Evolutionary conservation across 2,888 invertebrate species (phyloP).

Genomic region (Ormyrus nitidulus): DNA sequence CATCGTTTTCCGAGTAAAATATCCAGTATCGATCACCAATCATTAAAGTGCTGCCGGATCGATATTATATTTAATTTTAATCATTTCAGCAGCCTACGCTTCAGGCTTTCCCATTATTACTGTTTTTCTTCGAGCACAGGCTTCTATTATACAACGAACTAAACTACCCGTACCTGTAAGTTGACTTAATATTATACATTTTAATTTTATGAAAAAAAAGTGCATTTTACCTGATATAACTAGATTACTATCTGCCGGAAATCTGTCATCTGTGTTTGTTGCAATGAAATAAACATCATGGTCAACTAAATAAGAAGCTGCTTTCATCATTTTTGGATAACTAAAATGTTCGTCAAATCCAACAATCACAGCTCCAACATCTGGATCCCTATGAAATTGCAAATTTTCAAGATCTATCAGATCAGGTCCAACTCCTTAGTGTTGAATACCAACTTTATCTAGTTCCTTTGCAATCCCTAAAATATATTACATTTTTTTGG

Average conservation of each 20-base stretch:
- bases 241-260: slow-evolving; percentile 79
- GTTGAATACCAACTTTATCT: slow-evolving; percentile 85
- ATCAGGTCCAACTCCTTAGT: slow-evolving; percentile 82
- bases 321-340: slow-evolving; percentile 93
- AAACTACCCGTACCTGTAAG: slow-evolving; percentile 89
- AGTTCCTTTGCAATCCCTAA: slow-evolving; percentile 89
- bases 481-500: slow-evolving; percentile 7
- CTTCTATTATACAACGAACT: slow-evolving; percentile 90
- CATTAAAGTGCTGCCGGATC: slow-evolving; percentile 90
- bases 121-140: slow-evolving; percentile 88
- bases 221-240: slow-evolving; percentile 79
- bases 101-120: slow-evolving; percentile 94
- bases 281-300: slow-evolving; percentile 89
- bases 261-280: slow-evolving; percentile 94
- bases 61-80: slow-evolving; percentile 83
- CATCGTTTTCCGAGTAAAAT: slow-evolving; percentile 92
- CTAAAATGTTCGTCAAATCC: slow-evolving; percentile 96
- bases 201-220: too few relatives aligned
- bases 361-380: slow-evolving; percentile 94
- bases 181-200: not conserved
- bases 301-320: slow-evolving; percentile 90
- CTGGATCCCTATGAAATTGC: slow-evolving; percentile 81
- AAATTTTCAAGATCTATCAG: slow-evolving; percentile 53
- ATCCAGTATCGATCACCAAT: slow-evolving; percentile 95
- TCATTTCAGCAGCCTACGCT: slow-evolving; percentile 85